Percentiles rank a stretch among this genome's conserved stretches.
Conservation (phyloP, 2,113 vertebrate genomes). For the Ameiurus melas region DNA sequence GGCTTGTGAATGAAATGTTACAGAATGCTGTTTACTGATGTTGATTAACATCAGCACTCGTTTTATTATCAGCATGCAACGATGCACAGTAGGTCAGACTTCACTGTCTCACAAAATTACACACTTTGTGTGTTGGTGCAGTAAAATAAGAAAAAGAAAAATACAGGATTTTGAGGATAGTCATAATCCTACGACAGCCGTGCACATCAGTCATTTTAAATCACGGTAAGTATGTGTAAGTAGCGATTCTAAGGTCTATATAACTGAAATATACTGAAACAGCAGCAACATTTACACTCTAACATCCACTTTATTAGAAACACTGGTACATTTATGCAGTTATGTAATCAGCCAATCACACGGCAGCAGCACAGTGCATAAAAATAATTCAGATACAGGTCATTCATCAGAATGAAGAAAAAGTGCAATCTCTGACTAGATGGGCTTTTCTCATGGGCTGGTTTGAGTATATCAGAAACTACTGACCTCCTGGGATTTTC, state of each 20-base stretch:
- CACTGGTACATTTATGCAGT: background rate
- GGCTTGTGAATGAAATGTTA: background rate
- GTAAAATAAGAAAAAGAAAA: no score
- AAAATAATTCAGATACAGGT: background rate
- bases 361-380: background rate
- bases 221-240: no score
- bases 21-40: background rate
- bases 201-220: no score
- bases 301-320: background rate
- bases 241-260: no score
- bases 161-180: background rate
- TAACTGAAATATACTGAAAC: background rate
- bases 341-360: background rate
- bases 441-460: background rate
- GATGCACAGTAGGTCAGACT: no score
- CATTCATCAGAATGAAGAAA: background rate
- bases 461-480: background rate
- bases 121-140: no score
- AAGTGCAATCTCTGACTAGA: background rate
- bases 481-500: no score
- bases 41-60: background rate
- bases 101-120: background rate
- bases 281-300: background rate
- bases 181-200: background rate
- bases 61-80: background rate